Evolutionary conservation across 2,888 invertebrate species (phyloP), one percentile per base, ranked within the genome.

Genomic region (Meganola albula): DNA sequence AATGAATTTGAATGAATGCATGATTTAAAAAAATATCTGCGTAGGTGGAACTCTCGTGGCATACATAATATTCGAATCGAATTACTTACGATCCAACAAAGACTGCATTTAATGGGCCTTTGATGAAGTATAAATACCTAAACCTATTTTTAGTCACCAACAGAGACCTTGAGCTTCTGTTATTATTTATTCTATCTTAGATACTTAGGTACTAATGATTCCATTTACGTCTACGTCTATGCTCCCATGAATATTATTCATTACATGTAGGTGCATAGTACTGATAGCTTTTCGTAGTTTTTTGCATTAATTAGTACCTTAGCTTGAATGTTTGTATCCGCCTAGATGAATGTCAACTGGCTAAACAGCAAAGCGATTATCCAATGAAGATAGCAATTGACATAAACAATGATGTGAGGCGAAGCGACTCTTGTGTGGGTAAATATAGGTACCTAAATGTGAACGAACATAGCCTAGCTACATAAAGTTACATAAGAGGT

Each of bases 381-480:
- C 58, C 61, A 67, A 68, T 75, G 70, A 67, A 69, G 75, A 77
- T 46, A 48, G 59, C 61, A 68, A 71, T 70, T 68, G 68, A 63
- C 59, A 60, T 53, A 60, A 71, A 80, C 77, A 79, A 80, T 78
- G 73, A 70, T 57, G 48, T 64, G 61, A 57, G 57, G 60, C 54
- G 54, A n/a, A 7, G 20, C 63, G 62, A 50, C 47, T 49, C n/a
- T 41, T 44, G 60, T 57, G 65, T 68, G 61, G 62, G 62, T 68
- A 59, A 58, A 55, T 59, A 49, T 51, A 37, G 41, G 34, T 34
- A 38, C 37, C 48, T 52, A 37, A 41, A 37, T 34, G 37, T 38
- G 47, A 25, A 31, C 39, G 48, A 56, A 47, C 55, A 55, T 55
- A 60, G 53, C 42, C 53, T 51, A 54, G 49, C 54, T 56, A 50